phyloP scores from a whole-genome alignment of 2,113 vertebrate species.

The Pteruthius melanotis region DNA sequence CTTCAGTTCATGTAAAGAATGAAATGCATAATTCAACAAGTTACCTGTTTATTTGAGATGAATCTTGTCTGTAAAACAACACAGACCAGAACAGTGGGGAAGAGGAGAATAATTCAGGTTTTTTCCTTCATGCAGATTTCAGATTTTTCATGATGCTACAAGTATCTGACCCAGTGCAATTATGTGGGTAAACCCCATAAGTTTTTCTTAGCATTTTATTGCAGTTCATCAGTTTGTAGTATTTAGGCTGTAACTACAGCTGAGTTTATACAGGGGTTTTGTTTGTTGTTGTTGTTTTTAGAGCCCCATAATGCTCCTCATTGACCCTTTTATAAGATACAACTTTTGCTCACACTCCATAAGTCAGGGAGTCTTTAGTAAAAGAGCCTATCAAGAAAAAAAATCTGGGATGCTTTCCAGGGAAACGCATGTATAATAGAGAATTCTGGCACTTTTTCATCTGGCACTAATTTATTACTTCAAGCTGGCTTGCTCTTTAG shows the following conservation, averaged over 20 bases:
- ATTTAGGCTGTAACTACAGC: background rate
- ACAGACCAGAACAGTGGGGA: background rate
- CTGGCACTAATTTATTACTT: slow-evolving; percentile 63
- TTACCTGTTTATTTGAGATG: background rate
- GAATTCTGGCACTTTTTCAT: slow-evolving; percentile 31
- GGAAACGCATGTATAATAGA: slow-evolving; percentile 49
- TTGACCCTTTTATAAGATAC: slow-evolving; percentile 48
- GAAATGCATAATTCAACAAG: background rate
- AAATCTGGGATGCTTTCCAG: slow-evolving; percentile 60
- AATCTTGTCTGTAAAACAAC: background rate
- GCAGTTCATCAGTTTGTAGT: slow-evolving; percentile 31
- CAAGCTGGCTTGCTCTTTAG: slow-evolving; percentile 46
- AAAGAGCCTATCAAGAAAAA: slow-evolving; percentile 50
- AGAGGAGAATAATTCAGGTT: background rate
- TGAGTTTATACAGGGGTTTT: slow-evolving; percentile 11
- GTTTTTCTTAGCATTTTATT: slow-evolving; percentile 22
- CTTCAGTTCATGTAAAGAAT: background rate
- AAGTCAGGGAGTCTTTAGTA: slow-evolving; percentile 56
- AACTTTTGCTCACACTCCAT: slow-evolving; percentile 60
- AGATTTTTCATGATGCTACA: slow-evolving; percentile 48
- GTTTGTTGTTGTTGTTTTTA: slow-evolving; percentile 49
- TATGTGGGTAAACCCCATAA: background rate
- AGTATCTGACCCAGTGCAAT: slow-evolving; percentile 19
- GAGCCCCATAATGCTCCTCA: slow-evolving; percentile 38
- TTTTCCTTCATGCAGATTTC: background rate